Conservation (phyloP, 2,888 invertebrate species). For the Ditula angustiorana region DNA sequence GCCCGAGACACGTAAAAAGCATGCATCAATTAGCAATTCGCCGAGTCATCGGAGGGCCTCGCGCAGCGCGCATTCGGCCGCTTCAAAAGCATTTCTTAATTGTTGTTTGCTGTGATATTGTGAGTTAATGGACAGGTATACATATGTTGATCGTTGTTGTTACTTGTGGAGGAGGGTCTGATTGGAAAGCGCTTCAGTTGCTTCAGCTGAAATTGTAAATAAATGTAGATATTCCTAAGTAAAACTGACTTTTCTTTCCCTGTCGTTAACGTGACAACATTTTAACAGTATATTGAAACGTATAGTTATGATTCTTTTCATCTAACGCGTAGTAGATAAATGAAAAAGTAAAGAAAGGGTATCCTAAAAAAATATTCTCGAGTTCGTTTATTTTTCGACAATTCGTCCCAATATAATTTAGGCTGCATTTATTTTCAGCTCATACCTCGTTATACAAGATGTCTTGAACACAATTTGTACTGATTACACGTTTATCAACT, state of each 20-base stretch:
- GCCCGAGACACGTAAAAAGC: slow-evolving; percentile 70
- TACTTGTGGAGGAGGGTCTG: slow-evolving; percentile 61
- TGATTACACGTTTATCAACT: neutral
- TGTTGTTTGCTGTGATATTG: slow-evolving; percentile 85
- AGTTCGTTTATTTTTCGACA: no score
- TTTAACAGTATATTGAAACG: no score
- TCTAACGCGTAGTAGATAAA: no score
- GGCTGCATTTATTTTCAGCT: no score
- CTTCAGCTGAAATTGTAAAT: slow-evolving; percentile 77
- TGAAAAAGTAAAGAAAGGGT: no score
- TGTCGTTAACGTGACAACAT: neutral
- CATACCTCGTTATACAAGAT: no score
- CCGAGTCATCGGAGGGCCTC: slow-evolving; percentile 74
- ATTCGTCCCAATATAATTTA: no score
- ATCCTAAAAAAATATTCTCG: no score
- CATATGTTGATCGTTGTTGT: slow-evolving; percentile 70
- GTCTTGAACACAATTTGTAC: no score
- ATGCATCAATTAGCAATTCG: slow-evolving; percentile 76
- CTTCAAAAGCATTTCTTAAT: slow-evolving; percentile 79
- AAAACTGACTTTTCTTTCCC: slow-evolving; percentile 38
- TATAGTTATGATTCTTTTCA: no score
- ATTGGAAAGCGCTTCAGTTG: slow-evolving; percentile 60
- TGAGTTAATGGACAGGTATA: slow-evolving; percentile 79
- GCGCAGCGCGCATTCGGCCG: slow-evolving; percentile 61
- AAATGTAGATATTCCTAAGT: slow-evolving; percentile 63